These are phyloP conservation scores for Ophioderma brevispina DNA, from an alignment of 35 echinoderm and acorn worm genomes.

Conservation along the genomic window DNA sequence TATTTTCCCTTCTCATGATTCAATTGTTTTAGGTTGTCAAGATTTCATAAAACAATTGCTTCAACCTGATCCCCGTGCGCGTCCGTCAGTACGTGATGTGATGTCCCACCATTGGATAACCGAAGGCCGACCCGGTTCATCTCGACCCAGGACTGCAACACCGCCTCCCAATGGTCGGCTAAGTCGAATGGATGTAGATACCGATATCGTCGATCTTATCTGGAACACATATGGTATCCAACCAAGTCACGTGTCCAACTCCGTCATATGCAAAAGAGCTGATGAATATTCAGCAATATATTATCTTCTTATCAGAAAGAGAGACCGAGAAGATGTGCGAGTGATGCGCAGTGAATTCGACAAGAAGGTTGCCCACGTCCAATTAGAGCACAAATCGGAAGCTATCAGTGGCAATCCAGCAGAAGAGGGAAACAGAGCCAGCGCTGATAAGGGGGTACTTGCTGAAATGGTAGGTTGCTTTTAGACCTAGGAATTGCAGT, in stretches of 20 bases:
- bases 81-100: constrained; percentile 65
- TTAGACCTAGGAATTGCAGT: no score
- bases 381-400: not conserved
- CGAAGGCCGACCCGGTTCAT: not conserved
- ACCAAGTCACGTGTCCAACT: constrained; percentile 62
- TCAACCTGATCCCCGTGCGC: constrained; percentile 66
- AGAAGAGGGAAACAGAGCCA: no score
- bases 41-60: constrained; percentile 76
- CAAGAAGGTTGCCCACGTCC: not conserved
- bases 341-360: not conserved
- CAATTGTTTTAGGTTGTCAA: constrained; percentile 69
- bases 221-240: constrained; percentile 71
- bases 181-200: constrained; percentile 78
- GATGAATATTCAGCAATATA: constrained; percentile 93
- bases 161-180: constrained; percentile 20
- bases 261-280: constrained; percentile 62
- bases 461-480: not conserved
- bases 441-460: not conserved
- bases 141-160: constrained; percentile 16
- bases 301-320: constrained; percentile 58
- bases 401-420: not conserved
- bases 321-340: constrained; percentile 25
- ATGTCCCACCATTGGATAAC: constrained; percentile 69
- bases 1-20: no score
- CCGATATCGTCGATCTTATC: constrained; percentile 78